Evolutionary conservation across 2,888 invertebrate species (phyloP).

Genomic region (Drosophila basisetae): DNA sequence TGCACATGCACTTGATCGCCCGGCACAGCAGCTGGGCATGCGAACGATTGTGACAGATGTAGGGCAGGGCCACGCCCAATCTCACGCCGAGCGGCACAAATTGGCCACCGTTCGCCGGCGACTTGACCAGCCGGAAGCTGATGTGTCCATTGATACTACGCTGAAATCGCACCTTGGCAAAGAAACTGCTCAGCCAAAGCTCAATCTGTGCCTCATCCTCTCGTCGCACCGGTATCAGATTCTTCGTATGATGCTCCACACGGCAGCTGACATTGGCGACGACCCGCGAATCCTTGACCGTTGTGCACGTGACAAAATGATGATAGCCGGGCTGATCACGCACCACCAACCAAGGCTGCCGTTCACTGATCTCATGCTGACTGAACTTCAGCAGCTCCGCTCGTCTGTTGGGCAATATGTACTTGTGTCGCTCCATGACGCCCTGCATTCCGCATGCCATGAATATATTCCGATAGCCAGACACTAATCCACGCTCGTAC

Average conservation of each 20-base stretch:
- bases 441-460: constrained; percentile 91
- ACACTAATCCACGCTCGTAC: constrained; percentile 88
- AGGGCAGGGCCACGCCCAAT: constrained; percentile 92
- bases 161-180: constrained; percentile 88
- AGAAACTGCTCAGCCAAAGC: constrained; percentile 90
- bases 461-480: constrained; percentile 87
- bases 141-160: constrained; percentile 91
- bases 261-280: constrained; percentile 93
- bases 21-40: constrained; percentile 88
- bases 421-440: constrained; percentile 89
- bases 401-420: constrained; percentile 89
- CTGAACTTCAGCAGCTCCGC: constrained; percentile 89
- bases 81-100: constrained; percentile 89
- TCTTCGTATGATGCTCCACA: constrained; percentile 89
- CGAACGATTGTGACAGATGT: constrained; percentile 91
- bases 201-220: constrained; percentile 87
- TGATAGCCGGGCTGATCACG: constrained; percentile 89
- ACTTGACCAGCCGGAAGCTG: constrained; percentile 91
- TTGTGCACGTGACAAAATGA: constrained; percentile 92
- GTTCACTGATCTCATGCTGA: constrained; percentile 89
- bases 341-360: constrained; percentile 92
- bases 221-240: constrained; percentile 87
- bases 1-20: constrained; percentile 87
- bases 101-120: constrained; percentile 87
- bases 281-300: constrained; percentile 91